Evolutionary conservation across 2,113 vertebrate genomes (phyloP).

Genomic region (Bos indicus): DNA sequence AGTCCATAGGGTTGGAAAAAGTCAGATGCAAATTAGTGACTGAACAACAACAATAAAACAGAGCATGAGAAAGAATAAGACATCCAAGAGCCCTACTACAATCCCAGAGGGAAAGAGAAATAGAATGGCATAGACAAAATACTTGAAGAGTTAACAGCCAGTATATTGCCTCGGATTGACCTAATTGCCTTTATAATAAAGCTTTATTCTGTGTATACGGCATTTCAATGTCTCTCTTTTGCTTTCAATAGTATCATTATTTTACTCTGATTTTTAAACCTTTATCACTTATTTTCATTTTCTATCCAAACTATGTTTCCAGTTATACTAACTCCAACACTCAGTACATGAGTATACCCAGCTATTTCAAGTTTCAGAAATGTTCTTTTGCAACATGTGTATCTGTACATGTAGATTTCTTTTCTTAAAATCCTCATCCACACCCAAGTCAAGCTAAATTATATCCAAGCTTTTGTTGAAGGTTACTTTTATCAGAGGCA

Average conservation of each 20-base stretch:
- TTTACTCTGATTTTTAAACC: not conserved
- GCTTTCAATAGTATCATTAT: not conserved
- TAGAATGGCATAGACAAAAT: not conserved
- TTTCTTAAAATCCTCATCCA: not conserved
- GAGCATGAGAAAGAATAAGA: fast-evolving
- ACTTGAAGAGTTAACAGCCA: not conserved
- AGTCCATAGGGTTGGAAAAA: not conserved
- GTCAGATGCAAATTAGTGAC: not conserved
- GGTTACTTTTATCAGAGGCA: not conserved
- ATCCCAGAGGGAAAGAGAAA: not conserved
- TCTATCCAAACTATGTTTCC: not conserved
- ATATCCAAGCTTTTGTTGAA: not conserved
- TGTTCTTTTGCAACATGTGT: not conserved
- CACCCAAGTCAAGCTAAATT: not conserved
- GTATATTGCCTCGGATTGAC: not conserved
- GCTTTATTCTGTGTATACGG: not conserved
- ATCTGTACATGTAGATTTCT: not conserved
- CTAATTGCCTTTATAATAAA: not conserved
- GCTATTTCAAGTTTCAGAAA: not conserved
- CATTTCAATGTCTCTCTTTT: not conserved
- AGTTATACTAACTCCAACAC: not conserved
- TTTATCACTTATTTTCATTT: not conserved
- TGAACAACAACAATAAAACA: not conserved
- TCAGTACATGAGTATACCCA: not conserved
- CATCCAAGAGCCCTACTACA: not conserved